Evolutionary conservation across 2,797 vertebrate species (phyloP), one percentile per base, ranked within the genome.

Genomic region (Thaleichthys pacificus): DNA sequence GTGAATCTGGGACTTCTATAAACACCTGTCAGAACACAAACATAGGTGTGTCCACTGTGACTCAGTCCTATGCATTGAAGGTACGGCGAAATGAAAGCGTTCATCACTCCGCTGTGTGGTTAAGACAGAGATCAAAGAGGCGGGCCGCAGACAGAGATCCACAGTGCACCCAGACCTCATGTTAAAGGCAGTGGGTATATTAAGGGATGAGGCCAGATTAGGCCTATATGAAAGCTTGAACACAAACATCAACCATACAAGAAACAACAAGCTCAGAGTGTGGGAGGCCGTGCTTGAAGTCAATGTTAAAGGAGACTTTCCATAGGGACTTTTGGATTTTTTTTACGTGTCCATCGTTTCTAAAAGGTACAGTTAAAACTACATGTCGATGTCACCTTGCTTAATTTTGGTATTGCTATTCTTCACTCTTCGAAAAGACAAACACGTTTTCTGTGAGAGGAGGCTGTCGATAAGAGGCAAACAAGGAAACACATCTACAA

Each of bases 161-260:
- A 81, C 86, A 82, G 79, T 51, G 79, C 88, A 76, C 81, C 88
- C 66, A 72, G 78, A 82, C 84, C 72, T 17, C 72, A 77, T 86
- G 85, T 88, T 87, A 87, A 86, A 87, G 87, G 81, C 85, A 83
- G 86, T 69, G 72, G 83, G 83, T 90, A 90, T 91, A 86, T 91
- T 80, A 84, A 82, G 74, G 89, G 90, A 91, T 92, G 80, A 92
- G 85, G 83, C 77, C 72, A 89, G 91, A 91, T 93, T 89, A 92
- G 85, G 87, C 86, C 82, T 88, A 85, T 89, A 91, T 82, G 83
- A 89, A 89, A 85, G 86, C 88, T 87, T 85, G 86, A 91, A 89
- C 86, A 88, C 86, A 88, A 91, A 90, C 89, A 90, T 91, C 89
- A 91, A 92, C 89, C 87, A 87, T 84, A 86, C 90, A 91, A 91